These are phyloP conservation scores for Epicampocera succincta DNA, from an alignment of 2,888 invertebrate species.

Conservation along the genomic window DNA sequence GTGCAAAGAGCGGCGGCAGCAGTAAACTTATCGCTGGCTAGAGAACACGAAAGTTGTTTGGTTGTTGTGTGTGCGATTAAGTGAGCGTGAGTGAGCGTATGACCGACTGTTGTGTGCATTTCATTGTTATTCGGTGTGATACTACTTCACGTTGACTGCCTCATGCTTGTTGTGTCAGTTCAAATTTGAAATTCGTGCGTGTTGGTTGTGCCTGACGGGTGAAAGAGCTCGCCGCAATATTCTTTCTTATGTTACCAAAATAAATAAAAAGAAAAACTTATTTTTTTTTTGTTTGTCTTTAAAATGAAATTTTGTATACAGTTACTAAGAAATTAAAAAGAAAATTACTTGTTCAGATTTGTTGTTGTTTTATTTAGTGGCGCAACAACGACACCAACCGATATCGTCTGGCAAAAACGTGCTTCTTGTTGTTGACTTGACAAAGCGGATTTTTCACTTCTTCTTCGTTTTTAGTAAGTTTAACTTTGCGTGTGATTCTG, in stretches of 20 bases:
- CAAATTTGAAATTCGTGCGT: constrained; percentile 60
- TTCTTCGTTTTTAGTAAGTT: constrained; percentile 55
- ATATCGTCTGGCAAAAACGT: constrained; percentile 28
- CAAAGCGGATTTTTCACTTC: constrained; percentile 8
- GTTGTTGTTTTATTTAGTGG: constrained; percentile 28
- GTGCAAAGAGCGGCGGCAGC: constrained; percentile 6
- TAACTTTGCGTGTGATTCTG: constrained; percentile 39
- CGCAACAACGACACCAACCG: constrained; percentile 11
- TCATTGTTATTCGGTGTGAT: constrained; percentile 12
- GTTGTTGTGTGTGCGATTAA: constrained; percentile 12
- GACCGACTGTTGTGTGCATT: background rate
- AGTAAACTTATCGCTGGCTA: constrained; percentile 15
- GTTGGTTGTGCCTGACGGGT: constrained; percentile 43
- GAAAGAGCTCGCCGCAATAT: background rate
- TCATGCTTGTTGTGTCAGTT: constrained; percentile 56
- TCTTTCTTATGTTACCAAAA: constrained; percentile 20
- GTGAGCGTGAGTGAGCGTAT: constrained; percentile 15
- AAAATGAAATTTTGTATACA: constrained; percentile 9
- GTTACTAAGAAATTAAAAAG: constrained; percentile 12
- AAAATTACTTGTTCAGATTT: constrained; percentile 23
- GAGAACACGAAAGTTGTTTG: constrained; percentile 10
- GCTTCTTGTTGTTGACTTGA: constrained; percentile 27
- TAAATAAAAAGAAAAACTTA: constrained; percentile 24
- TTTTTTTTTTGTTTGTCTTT: constrained; percentile 7
- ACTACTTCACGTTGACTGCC: constrained; percentile 33